Evolutionary conservation across 2,888 invertebrate genomes (phyloP).

Genomic region (Xestia sexstrigata): DNA sequence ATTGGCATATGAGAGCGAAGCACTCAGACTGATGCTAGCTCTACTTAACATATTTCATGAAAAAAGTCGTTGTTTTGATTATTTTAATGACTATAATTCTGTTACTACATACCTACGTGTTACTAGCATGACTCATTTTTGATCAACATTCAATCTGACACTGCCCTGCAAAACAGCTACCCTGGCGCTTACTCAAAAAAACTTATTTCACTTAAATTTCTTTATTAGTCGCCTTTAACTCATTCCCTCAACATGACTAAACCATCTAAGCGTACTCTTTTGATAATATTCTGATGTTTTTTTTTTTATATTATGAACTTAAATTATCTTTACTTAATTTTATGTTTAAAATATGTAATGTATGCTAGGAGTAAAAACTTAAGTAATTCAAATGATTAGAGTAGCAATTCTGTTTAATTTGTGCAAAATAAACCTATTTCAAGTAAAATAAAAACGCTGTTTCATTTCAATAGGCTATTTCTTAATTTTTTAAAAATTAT

Average conservation of each 20-base stretch:
- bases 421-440: conserved; percentile 13
- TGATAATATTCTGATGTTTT: neutral
- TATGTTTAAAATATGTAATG: neutral
- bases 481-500: neutral
- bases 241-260: neutral
- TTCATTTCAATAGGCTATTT: conserved; percentile 14
- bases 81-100: too few relatives aligned
- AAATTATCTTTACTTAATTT: neutral
- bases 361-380: neutral
- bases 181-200: neutral
- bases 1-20: conserved; percentile 68
- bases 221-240: too few relatives aligned
- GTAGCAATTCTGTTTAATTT: conserved; percentile 9
- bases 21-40: conserved; percentile 2
- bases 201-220: neutral
- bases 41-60: neutral
- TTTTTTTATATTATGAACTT: neutral
- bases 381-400: neutral
- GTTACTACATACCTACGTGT: too few relatives aligned
- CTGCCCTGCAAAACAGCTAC: too few relatives aligned
- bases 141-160: too few relatives aligned
- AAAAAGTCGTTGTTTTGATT: too few relatives aligned
- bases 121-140: too few relatives aligned
- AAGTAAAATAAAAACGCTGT: conserved; percentile 13
- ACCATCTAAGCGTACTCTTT: neutral